Evolutionary conservation across 1,140 invertebrate species (phyloP), one percentile per base, ranked within the genome.

Genomic region (Diprion similis): DNA sequence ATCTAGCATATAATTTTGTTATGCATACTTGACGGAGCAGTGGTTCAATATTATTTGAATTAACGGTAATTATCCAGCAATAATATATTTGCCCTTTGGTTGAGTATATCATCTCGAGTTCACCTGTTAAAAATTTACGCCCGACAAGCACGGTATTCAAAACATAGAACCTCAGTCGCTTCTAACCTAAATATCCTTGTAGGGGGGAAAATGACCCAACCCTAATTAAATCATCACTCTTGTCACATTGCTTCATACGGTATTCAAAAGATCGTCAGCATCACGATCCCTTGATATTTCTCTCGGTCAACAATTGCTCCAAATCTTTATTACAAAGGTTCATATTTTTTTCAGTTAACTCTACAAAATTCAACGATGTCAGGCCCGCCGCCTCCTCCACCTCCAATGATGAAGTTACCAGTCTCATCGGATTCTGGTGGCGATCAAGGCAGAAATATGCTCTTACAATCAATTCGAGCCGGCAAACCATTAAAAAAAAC

Each of bases 401-500:
- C 85, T 69, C 89, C 86, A 73, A 90, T 84, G 76, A 90, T 86
- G 75, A 88, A 83, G 71, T 17, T 59, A 59, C 84, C 83, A 76
- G 74, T 83, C 75, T 79, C 85, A 73, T 84, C 87, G 70, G 84
- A 86, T 13, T 82, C 87, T 7, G 80, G 85, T n/a, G 87, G 86
- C 10, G 90, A 91, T 15, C 91, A 93, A 76, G 89, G 90, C 59
- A 89, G 94, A 79, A 90, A 90, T 73, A 89, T 92, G 15, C 85
- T 98, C 69, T 88, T 98, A 37, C 92, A 92, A 77, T 95, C 95
- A 66, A 98, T 98, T 80, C 92, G 94, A 78, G 91, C 93, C 84
- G 96, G 96, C 67, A 90, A 93, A 71, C 90, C 91, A 74, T 88
- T 98, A 74, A 97, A 96, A 84, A 97, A 97, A 87, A 92, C 95